A percentile compares a stretch with the other conserved stretches of the same genome.
These are phyloP conservation scores for Thamnophis sirtalis DNA, from an alignment of 2,113 vertebrate genomes.

Conservation along the genomic window DNA sequence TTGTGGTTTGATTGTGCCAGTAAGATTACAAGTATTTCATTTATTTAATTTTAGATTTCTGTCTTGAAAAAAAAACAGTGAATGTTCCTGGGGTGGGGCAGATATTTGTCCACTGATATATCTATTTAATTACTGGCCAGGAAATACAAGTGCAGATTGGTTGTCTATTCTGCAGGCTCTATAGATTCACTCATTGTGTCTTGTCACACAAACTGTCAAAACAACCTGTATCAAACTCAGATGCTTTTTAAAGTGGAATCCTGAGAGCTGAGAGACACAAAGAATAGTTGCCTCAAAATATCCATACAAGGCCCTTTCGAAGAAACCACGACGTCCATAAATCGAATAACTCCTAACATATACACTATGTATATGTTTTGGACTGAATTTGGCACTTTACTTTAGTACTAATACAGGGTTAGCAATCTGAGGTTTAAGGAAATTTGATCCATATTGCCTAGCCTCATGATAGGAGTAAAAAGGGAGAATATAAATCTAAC, in stretches of 20 bases:
- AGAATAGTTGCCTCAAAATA: background rate
- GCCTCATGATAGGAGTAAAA: background rate
- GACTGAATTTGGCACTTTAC: background rate
- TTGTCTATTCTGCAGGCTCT: background rate
- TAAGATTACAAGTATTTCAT: background rate
- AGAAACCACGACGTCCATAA: no score
- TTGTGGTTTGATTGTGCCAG: background rate
- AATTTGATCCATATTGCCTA: background rate
- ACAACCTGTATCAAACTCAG: background rate
- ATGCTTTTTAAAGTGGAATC: background rate
- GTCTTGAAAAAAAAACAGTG: background rate
- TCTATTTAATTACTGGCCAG: background rate
- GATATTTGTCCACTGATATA: background rate
- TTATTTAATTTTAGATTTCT: background rate
- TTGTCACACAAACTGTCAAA: background rate
- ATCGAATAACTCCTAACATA: background rate
- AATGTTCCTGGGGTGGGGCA: background rate
- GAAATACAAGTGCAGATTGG: background rate
- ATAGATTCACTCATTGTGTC: background rate
- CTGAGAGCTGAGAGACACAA: background rate
- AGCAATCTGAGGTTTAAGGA: background rate
- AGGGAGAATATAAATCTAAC: background rate
- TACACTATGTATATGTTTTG: background rate
- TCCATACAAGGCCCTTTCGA: background rate
- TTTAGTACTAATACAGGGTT: background rate